These are phyloP conservation scores for Rhizoglyphus robini DNA, from an alignment of 1,140 invertebrate species.

Conservation along the genomic window DNA sequence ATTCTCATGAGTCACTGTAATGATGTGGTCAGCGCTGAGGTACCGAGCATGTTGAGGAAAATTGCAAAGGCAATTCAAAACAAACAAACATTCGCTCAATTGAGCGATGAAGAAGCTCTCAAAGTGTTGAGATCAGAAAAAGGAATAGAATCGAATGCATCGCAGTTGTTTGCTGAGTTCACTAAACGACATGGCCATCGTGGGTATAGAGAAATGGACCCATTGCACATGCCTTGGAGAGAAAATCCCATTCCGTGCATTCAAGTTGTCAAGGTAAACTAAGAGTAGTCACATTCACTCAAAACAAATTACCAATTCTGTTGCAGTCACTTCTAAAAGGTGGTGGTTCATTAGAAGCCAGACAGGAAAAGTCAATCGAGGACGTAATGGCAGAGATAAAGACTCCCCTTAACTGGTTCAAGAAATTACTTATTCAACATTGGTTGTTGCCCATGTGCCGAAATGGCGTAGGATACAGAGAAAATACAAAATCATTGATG, in stretches of 20 bases:
- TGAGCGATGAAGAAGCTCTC: constrained; percentile 8
- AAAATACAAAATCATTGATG: constrained; percentile 25
- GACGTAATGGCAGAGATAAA: constrained; percentile 18
- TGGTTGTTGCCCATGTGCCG: constrained; percentile 44
- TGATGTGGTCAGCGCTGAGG: constrained; percentile 19
- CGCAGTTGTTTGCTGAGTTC: constrained; percentile 40
- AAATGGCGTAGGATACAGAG: constrained; percentile 39
- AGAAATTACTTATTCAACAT: constrained; percentile 32
- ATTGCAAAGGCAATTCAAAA: constrained; percentile 14
- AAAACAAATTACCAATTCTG: too few relatives aligned
- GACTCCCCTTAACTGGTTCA: background rate
- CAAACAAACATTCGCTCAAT: background rate
- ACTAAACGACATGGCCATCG: constrained; percentile 58
- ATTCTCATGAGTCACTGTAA: constrained; percentile 46
- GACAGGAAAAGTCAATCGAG: constrained; percentile 14
- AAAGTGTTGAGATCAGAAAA: background rate
- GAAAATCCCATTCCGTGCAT: constrained; percentile 47
- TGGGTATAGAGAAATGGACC: constrained; percentile 56
- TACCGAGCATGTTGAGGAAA: background rate
- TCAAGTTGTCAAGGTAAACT: constrained; percentile 47
- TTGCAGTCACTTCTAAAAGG: background rate
- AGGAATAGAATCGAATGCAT: background rate
- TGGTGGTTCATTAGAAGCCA: background rate
- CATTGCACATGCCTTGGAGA: constrained; percentile 49
- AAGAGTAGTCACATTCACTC: too few relatives aligned